Base-by-base conservation (phyloP, 2,888 invertebrate species). In the Pollenia griseotomentosa region DNA sequence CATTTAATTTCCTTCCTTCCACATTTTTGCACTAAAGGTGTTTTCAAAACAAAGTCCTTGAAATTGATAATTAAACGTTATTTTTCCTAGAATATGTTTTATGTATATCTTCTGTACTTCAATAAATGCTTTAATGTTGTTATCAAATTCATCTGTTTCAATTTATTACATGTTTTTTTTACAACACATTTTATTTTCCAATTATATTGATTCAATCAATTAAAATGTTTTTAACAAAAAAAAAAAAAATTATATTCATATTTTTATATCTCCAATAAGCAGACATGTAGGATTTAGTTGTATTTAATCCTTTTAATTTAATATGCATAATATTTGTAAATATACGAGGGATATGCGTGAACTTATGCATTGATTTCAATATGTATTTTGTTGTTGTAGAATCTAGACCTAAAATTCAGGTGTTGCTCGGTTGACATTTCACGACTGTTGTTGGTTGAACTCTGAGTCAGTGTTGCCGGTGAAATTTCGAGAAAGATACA, bases 181-280 rank as follows among this genome's bases (percentile, higher is more conserved):
- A 19, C 19, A 6, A 11, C 44, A 68, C 63, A 44, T 65, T 48
- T 23, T n/a, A 19, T 57, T 65, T 71, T 65, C 42, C 77, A 78
- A 77, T 83, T 83, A 78, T 71, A 71, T 65, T 78, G 71, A 71
- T 71, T 78, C 46, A 77, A 85, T 85, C 81, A 78, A 82, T 82
- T 82, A 71, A 57, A 83, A 77, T 77, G 65, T 5, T 23, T 48
- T 66, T 19, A 83, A 57, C n/a, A 63, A 9, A 63, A 66, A 80
- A 9, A 63, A 66, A 80, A 59, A 80, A 75, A 74, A 33, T 33
- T 48, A 23, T 74, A 12, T 85, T 81, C 59, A 51, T 53, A 77
- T 78, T 77, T 80, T 65, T 73, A 61, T 71, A 59, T 70, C 46
- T 65, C 4, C n/a, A 61, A 19, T 68, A 78, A 85, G 33, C 85